phyloP scores from a whole-genome alignment of 2,888 invertebrate genomes.

The Chymomyza procnemis region DNA sequence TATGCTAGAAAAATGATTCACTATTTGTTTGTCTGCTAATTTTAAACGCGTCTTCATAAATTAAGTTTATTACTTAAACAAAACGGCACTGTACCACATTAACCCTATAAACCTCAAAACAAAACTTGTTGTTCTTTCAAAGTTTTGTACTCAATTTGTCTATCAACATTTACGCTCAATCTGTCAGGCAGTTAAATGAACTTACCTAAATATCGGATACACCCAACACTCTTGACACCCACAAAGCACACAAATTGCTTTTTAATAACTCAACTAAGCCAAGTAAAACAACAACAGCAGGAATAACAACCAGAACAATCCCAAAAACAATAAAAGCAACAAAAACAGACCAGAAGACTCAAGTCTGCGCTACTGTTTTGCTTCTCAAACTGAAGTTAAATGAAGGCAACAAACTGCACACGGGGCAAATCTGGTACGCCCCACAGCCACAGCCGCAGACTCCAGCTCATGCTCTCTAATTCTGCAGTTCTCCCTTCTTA shows the following conservation, averaged over 20 bases:
- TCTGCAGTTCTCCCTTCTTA: background rate
- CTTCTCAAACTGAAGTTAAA: constrained; percentile 62
- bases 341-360: constrained; percentile 15
- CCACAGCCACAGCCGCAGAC: background rate
- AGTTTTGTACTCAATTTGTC: constrained; percentile 41
- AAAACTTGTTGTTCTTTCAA: constrained; percentile 27
- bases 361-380: constrained; percentile 42
- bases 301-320: constrained; percentile 16
- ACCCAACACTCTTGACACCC: background rate
- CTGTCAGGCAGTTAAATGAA: constrained; percentile 46
- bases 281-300: constrained; percentile 41
- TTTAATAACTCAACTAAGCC: constrained; percentile 70
- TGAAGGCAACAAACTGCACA: constrained; percentile 61
- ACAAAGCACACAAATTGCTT: constrained; percentile 58
- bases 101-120: background rate
- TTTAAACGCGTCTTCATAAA: background rate
- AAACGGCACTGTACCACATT: background rate
- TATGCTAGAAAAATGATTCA: too few species aligned
- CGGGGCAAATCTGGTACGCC: constrained; percentile 51
- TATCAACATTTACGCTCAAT: constrained; percentile 67
- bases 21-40: background rate
- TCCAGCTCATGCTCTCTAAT: background rate
- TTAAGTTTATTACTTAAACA: background rate
- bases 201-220: constrained; percentile 41
- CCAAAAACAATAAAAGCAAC: constrained; percentile 11